These are phyloP conservation scores for Sebastes kiyomatsui DNA, from an alignment of 2,797 vertebrate species.

Conservation along the genomic window DNA sequence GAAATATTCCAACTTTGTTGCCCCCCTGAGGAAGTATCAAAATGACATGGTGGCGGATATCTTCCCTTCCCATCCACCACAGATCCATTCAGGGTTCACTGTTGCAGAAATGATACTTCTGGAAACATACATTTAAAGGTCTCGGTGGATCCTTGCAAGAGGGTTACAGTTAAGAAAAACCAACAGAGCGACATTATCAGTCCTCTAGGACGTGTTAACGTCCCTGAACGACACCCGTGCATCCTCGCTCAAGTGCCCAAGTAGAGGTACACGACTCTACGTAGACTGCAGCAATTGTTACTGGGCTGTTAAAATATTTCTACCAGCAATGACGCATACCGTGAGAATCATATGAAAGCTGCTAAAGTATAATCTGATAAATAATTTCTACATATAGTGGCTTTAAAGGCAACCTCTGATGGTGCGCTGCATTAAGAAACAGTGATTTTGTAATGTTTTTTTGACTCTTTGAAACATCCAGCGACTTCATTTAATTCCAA, in stretches of 20 bases:
- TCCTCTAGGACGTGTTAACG: background rate
- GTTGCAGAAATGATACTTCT: background rate
- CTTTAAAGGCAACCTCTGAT: background rate
- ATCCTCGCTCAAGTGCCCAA: background rate
- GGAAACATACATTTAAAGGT: background rate
- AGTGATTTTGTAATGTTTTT: background rate
- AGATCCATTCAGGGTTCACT: background rate
- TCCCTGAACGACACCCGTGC: background rate
- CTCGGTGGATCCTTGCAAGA: background rate
- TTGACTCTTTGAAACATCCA: background rate
- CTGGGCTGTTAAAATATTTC: background rate
- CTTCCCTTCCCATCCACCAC: background rate
- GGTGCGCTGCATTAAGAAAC: background rate
- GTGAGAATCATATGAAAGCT: background rate
- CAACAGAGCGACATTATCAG: background rate
- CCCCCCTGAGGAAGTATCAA: background rate
- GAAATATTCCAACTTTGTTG: background rate
- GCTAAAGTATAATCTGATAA: background rate
- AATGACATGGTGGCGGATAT: background rate
- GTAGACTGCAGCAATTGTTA: background rate
- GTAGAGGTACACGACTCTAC: background rate
- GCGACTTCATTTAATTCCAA: background rate
- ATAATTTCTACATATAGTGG: background rate
- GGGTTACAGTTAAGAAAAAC: background rate
- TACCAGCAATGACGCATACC: background rate